Percentiles rank a stretch among this genome's conserved stretches.
These are phyloP conservation scores for Papilio machaon DNA, from an alignment of 1,140 invertebrate species.

Conservation along the genomic window DNA sequence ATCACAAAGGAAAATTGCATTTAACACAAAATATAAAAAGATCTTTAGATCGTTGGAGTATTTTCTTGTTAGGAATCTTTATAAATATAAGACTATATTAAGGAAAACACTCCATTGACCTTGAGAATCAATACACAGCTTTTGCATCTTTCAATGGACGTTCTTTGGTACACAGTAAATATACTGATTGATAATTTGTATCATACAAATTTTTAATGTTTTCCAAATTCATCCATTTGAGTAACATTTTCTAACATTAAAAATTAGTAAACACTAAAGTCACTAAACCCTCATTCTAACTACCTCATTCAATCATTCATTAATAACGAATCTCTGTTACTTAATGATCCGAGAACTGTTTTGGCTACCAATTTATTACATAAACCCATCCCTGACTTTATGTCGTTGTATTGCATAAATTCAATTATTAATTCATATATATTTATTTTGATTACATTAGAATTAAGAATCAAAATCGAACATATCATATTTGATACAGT, in stretches of 20 bases:
- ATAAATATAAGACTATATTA: neutral
- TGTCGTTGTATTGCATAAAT: constrained; percentile 48
- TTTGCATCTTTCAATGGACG: constrained; percentile 48
- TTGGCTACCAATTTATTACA: constrained; percentile 49
- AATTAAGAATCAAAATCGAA: constrained; percentile 48
- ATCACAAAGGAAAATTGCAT: constrained; percentile 48
- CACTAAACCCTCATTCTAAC: neutral
- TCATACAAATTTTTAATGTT: constrained; percentile 37
- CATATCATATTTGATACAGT: constrained; percentile 42
- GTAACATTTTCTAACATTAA: constrained; percentile 13
- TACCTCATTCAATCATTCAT: neutral
- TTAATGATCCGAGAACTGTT: constrained; percentile 42
- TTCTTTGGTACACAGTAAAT: constrained; percentile 41
- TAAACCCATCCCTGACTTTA: constrained; percentile 74
- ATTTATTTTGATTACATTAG: constrained; percentile 52
- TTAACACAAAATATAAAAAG: constrained; percentile 47
- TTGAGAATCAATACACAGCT: constrained; percentile 45
- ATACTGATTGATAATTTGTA: constrained; percentile 38
- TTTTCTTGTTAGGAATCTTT: neutral
- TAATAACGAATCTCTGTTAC: constrained; percentile 63
- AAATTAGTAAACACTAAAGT: neutral
- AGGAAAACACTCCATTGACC: constrained; percentile 46
- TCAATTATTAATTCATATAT: constrained; percentile 48
- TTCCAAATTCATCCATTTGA: constrained; percentile 14
- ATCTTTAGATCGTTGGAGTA: constrained; percentile 53